A percentile compares a stretch with the other conserved stretches of the same genome.
Conservation (phyloP, 2,888 invertebrate genomes). For the Eumacrocentrus americanus region DNA sequence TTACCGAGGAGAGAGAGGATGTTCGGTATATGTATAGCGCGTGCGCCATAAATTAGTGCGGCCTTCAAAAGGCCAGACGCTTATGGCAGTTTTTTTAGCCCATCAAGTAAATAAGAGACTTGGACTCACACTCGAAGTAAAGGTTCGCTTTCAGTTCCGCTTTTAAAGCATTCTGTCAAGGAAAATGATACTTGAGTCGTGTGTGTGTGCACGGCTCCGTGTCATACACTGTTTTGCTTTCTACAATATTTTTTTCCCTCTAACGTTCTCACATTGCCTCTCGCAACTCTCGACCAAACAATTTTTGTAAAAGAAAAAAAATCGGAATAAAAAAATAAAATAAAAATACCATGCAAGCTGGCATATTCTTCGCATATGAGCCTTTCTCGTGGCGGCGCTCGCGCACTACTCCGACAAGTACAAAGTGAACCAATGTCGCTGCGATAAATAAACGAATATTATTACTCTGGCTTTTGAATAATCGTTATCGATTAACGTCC, state of each 20-base stretch:
- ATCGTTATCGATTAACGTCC: constrained; percentile 39
- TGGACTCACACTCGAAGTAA: background rate
- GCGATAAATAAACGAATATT: constrained; percentile 40
- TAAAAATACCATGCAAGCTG: constrained; percentile 38
- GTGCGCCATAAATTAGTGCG: constrained; percentile 14
- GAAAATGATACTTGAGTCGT: constrained; percentile 26
- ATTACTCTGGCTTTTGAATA: constrained; percentile 38
- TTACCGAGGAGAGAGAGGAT: background rate
- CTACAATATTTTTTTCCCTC: background rate
- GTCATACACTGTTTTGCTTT: constrained; percentile 23
- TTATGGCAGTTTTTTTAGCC: constrained; percentile 1
- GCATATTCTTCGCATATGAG: constrained; percentile 43
- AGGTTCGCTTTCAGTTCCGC: constrained; percentile 1
- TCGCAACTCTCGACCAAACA: background rate
- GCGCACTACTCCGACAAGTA: no score
- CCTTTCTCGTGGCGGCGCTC: no score
- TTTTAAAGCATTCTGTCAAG: background rate
- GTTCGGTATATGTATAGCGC: background rate
- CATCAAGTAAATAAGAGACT: no score
- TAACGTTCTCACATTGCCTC: background rate
- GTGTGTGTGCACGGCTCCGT: no score
- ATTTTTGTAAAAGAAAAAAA: background rate
- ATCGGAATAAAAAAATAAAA: background rate
- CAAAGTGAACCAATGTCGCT: constrained; percentile 41
- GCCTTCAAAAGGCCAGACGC: constrained; percentile 13